These are phyloP conservation scores for Amphipyra tragopoginis DNA, from an alignment of 2,888 invertebrate species.

Conservation along the genomic window DNA sequence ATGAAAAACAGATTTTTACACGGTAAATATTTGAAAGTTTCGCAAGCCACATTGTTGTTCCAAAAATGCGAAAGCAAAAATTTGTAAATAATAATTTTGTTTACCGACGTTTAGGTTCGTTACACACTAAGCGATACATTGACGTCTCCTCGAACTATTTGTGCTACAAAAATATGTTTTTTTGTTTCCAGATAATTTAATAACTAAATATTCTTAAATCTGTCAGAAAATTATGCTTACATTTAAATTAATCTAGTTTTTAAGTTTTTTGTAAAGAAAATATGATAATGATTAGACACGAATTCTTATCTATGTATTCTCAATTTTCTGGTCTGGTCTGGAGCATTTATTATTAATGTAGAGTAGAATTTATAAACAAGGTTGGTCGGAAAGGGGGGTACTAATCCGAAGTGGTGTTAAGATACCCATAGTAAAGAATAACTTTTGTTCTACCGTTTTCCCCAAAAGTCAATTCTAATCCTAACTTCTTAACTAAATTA, in stretches of 20 bases:
- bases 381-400: too few species aligned
- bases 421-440: too few species aligned
- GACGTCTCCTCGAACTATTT: neutral
- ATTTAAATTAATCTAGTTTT: constrained; percentile 20
- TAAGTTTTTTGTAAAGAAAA: constrained; percentile 12
- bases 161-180: neutral
- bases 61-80: constrained; percentile 9
- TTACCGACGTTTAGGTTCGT: neutral
- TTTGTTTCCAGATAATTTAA: too few species aligned
- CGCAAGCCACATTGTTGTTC: neutral
- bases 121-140: neutral
- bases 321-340: constrained; percentile 2
- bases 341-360: constrained; percentile 1
- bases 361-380: neutral
- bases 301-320: neutral
- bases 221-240: neutral
- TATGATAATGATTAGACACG: constrained; percentile 45
- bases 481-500: too few species aligned
- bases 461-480: too few species aligned
- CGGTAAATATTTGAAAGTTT: constrained; percentile 16
- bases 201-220: neutral
- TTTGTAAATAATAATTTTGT: constrained; percentile 2
- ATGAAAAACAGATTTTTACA: constrained; percentile 16
- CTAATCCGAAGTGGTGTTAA: too few species aligned
- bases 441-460: too few species aligned